Evolutionary conservation across 2,113 vertebrate species (phyloP), one percentile per base, ranked within the genome.

Genomic region (Mormoops blainvillei): DNA sequence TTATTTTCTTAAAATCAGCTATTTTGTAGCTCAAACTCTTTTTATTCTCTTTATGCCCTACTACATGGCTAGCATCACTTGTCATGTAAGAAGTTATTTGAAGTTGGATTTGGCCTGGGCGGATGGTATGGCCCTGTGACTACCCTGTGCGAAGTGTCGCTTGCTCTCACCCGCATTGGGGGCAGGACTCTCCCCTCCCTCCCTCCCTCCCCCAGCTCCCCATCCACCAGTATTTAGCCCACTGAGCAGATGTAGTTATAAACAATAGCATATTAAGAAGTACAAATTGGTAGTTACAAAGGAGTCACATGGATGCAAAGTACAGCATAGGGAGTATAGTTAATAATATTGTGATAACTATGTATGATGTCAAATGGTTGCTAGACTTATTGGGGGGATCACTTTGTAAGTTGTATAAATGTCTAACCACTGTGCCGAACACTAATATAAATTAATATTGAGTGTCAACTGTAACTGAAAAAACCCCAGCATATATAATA

Each of bases 81-180:
- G 80, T 65, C 65, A 8, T 14, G 4, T 8, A 7, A 8, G 28
- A 10, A 24, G 9, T 26, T 19, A 31, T 33, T 31, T 36, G 52
- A 36, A 54, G 24, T 14, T 13, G 31, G 20, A 31, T 38, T 4
- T 36, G 71, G 31, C 0, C 5, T 52, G 36, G 50, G 6, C 0
- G 3, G 80, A 24, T 0, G 15, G 14, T n/a, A 0, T 11, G 3
- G 11, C 4, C 15, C 15, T 28, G 31, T 67, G 26, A 14, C 2
- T 48, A 10, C 48, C 19, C 45, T 28, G 28, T 7, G 45, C 7
- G 1, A 36, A 3, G 43, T 1, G 2, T 10, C 10, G n/a, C 31
- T 20, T 36, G 70, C 14, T 50, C 33, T 26, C 8, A 4, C 11
- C 28, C 7, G 11, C 9, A 10, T 7, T 15, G 28, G 28, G 56